Base-by-base conservation (phyloP, 1,140 invertebrate genomes). In the Mya arenaria region DNA sequence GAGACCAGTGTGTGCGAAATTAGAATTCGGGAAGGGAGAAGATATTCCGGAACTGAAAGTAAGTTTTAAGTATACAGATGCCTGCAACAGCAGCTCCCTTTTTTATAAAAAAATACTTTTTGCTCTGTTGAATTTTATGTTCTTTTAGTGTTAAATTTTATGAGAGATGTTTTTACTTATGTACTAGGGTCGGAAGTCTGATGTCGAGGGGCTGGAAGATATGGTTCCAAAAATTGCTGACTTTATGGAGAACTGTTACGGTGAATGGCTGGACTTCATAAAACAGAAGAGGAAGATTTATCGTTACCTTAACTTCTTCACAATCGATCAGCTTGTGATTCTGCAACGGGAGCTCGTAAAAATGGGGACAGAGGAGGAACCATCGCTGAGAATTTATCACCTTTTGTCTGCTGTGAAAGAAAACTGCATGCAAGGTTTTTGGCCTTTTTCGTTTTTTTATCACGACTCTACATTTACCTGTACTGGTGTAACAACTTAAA, bases 321-420 rank as follows among this genome's bases (percentile, higher is more conserved):
- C 87, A 52, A 88, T 87, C 52, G 85, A 88, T 32, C 90, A 91
- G 80, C 72, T 90, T 55, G 89, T 92, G 0, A 86, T 91, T 37
- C 85, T 91, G 13, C 86, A 89, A 68, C 60, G 83, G 71, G 86
- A 90, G 32, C 58, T 91, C 28, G 84, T 88, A 17, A 86, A 86
- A 62, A 28, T 84, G 4, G 82, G 83, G 13, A 58, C 69, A 13
- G 75, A 80, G 4, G 13, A 62, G 30, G 63, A 83, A n/a, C 41
- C 83, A 1, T 74, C 78, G 8, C 52, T 82, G 17, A 37, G 71
- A 5, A 84, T 90, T 15, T 89, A 85, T 66, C 84, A 86, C 0
- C 62, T 91, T 37, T 82, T 90, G 30, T 85, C 84, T 15, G 39
- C 71, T 36, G 72, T 90, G 1, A 87, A 87, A 44, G 23, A 44